phyloP scores from a whole-genome alignment of 2,888 invertebrate genomes.

The Mythimna loreyi region DNA sequence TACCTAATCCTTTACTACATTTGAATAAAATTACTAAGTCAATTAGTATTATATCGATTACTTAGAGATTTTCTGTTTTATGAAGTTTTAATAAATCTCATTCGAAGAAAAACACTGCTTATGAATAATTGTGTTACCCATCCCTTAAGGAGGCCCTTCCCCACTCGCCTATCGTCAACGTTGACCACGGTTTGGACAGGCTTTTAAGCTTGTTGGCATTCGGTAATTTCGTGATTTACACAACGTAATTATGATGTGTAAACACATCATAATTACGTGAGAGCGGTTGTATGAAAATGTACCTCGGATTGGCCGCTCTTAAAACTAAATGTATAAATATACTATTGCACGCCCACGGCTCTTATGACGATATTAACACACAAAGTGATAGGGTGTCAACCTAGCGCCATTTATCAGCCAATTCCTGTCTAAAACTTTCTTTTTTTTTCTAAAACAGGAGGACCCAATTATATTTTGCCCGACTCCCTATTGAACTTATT shows the following conservation, averaged over 20 bases:
- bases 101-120: background rate
- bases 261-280: too few species aligned
- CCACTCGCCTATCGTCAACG: too few species aligned
- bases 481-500: constrained; percentile 22
- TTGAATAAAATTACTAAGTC: constrained; percentile 33
- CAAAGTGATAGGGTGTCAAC: constrained; percentile 50
- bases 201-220: too few species aligned
- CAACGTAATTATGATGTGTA: too few species aligned
- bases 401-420: constrained; percentile 49
- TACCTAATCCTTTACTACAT: constrained; percentile 20
- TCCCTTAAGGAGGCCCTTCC: too few species aligned
- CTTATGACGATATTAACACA: constrained; percentile 54
- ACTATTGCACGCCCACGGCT: constrained; percentile 40
- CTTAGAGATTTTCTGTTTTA: too few species aligned
- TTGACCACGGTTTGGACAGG: too few species aligned
- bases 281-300: too few species aligned
- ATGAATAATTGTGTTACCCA: background rate
- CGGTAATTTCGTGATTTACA: too few species aligned
- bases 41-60: constrained; percentile 27
- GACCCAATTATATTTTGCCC: constrained; percentile 35
- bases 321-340: background rate
- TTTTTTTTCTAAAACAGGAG: constrained; percentile 45
- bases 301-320: background rate
- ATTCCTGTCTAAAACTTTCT: constrained; percentile 13
- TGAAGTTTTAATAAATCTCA: background rate